Evolutionary conservation across 2,113 vertebrate genomes (phyloP).

Genomic region (Phyllostomus discolor): DNA sequence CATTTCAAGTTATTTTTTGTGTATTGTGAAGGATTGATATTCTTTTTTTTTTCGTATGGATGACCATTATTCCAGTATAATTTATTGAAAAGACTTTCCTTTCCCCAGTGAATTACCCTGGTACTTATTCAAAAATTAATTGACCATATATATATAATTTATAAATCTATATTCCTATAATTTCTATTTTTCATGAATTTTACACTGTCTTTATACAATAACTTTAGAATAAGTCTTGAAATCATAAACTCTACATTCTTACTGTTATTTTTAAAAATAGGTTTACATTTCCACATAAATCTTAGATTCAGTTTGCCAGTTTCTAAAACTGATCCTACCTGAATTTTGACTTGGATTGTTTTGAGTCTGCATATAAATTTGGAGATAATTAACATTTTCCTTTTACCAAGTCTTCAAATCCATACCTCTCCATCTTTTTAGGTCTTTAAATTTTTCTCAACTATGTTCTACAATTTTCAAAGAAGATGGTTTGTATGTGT

Average conservation of each 20-base stretch:
- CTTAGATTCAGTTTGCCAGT: neutral
- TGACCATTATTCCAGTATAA: neutral
- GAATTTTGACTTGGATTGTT: neutral
- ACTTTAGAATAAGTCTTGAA: neutral
- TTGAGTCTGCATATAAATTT: neutral
- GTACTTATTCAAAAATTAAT: neutral
- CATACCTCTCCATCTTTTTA: neutral
- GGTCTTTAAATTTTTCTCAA: slow-evolving; percentile 10
- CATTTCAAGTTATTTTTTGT: neutral
- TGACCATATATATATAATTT: neutral
- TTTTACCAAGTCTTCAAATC: neutral
- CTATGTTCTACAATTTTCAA: neutral
- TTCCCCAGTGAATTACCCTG: neutral
- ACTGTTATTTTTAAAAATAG: neutral
- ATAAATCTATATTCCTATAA: neutral
- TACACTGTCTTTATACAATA: neutral
- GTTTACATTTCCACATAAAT: neutral
- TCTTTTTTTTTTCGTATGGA: neutral
- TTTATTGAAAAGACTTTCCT: neutral
- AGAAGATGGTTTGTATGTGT: slow-evolving; percentile 1
- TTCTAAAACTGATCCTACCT: neutral
- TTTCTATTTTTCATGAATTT: neutral
- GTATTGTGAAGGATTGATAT: neutral
- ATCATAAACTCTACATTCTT: neutral
- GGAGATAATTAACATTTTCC: neutral